Conservation (phyloP, 2,797 vertebrate genomes). For the Xiphophorus birchmanni region DNA sequence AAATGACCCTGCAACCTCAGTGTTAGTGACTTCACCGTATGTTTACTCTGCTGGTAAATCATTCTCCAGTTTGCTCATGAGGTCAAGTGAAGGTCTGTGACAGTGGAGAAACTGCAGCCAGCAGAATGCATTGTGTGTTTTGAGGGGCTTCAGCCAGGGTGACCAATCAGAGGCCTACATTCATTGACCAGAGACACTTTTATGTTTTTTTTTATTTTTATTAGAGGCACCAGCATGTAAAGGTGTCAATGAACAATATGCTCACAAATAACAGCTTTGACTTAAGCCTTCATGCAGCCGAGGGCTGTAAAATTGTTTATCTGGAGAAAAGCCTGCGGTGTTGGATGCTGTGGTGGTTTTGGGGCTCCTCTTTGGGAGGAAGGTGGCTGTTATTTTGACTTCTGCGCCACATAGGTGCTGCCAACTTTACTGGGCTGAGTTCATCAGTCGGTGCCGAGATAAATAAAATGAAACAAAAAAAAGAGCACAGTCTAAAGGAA, state of each 20-base stretch:
- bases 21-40: conserved; percentile 7
- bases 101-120: conserved; percentile 9
- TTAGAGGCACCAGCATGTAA: not conserved
- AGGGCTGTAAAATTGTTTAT: not conserved
- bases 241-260: conserved; percentile 37
- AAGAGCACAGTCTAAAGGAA: not conserved
- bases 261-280: not conserved
- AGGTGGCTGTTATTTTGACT: conserved; percentile 2
- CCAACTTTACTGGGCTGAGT: not conserved
- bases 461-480: not conserved
- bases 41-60: conserved; percentile 56
- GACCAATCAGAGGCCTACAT: conserved; percentile 12
- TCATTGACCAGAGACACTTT: conserved; percentile 8
- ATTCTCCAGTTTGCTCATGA: conserved; percentile 29
- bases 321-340: not conserved
- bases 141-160: not conserved
- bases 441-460: conserved; percentile 19
- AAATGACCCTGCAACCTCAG: conserved; percentile 3
- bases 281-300: not conserved
- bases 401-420: not conserved
- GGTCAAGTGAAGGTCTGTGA: conserved; percentile 33
- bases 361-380: not conserved
- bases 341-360: not conserved
- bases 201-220: too few relatives aligned
- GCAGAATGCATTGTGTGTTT: conserved; percentile 12